phyloP scores from a whole-genome alignment of 2,113 vertebrate genomes.

The Arothron firmamentum region DNA sequence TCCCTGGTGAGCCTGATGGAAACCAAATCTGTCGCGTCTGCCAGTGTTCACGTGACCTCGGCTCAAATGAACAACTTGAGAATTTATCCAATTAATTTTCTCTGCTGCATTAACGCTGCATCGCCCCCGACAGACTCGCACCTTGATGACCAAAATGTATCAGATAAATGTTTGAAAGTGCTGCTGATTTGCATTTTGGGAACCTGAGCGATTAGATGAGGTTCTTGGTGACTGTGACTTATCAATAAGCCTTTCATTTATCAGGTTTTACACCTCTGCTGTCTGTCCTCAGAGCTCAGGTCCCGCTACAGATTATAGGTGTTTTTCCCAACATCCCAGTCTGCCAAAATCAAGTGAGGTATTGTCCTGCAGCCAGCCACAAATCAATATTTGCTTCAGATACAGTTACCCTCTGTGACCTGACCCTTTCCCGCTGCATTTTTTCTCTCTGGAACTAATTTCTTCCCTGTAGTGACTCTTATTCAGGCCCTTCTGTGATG shows the following conservation, averaged over 20 bases:
- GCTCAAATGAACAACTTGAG: constrained; percentile 35
- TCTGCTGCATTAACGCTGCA: constrained; percentile 29
- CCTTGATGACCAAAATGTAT: too few relatives aligned
- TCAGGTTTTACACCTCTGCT: constrained; percentile 36
- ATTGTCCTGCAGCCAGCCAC: background rate
- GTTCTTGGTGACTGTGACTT: background rate
- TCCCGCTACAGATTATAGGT: background rate
- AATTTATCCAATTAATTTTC: constrained; percentile 23
- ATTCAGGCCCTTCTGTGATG: constrained; percentile 64
- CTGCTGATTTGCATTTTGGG: background rate
- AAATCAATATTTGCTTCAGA: constrained; percentile 25
- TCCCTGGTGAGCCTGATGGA: background rate
- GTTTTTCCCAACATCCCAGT: background rate
- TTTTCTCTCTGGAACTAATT: constrained; percentile 51
- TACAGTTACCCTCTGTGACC: constrained; percentile 3
- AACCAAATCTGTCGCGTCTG: constrained; percentile 42
- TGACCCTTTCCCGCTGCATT: background rate
- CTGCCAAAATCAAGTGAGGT: background rate
- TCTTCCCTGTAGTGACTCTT: constrained; percentile 41
- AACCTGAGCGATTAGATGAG: too few relatives aligned
- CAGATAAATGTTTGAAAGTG: constrained; percentile 2
- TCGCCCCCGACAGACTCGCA: background rate
- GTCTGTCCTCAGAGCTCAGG: background rate
- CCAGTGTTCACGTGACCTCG: constrained; percentile 35
- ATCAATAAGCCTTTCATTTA: constrained; percentile 35